phyloP scores from a whole-genome alignment of 2,888 invertebrate genomes.

The Aleiodes leptofemur region DNA sequence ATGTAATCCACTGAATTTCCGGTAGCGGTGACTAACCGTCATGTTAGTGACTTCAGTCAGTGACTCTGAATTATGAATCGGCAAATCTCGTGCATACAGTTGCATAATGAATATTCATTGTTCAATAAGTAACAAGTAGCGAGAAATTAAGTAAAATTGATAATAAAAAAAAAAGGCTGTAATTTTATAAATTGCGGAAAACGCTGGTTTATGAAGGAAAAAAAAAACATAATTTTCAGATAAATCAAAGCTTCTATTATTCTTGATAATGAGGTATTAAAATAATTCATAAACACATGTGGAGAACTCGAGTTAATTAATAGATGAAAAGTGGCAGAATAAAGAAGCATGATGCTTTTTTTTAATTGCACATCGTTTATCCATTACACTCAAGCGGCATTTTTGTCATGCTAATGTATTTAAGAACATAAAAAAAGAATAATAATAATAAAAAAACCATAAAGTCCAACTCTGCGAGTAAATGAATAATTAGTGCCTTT shows the following conservation, averaged over 20 bases:
- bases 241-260: too few species aligned
- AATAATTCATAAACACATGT: too few species aligned
- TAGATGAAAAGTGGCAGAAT: not conserved
- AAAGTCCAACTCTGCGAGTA: constrained; percentile 55
- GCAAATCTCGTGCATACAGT: constrained; percentile 33
- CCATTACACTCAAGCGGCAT: constrained; percentile 52
- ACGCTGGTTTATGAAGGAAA: too few species aligned
- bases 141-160: constrained; percentile 4
- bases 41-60: constrained; percentile 12
- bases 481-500: constrained; percentile 68
- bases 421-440: not conserved
- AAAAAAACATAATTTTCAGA: too few species aligned
- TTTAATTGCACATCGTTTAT: constrained; percentile 56
- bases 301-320: not conserved
- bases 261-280: too few species aligned
- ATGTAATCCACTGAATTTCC: constrained; percentile 23
- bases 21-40: constrained; percentile 29
- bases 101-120: constrained; percentile 7
- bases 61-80: constrained; percentile 42
- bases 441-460: constrained; percentile 32
- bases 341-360: constrained; percentile 48
- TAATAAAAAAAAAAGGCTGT: too few species aligned
- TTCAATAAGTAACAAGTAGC: not conserved
- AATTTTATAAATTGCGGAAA: too few species aligned
- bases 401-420: constrained; percentile 53